These are phyloP conservation scores for Mycalesis mineus DNA, from an alignment of 2,888 invertebrate genomes.

Conservation along the genomic window DNA sequence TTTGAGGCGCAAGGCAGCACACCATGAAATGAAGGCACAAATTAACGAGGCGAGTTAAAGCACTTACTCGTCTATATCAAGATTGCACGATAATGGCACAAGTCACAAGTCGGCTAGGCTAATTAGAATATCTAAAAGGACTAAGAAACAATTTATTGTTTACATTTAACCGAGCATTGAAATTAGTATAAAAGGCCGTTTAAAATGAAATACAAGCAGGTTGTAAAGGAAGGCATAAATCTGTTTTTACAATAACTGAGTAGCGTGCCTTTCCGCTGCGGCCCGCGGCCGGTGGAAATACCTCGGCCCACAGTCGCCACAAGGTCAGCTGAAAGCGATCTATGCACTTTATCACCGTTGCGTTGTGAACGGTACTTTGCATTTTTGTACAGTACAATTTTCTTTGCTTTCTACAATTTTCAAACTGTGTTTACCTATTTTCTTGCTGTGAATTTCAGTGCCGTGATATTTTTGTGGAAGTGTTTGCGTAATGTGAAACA, in stretches of 20 bases:
- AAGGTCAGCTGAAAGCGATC: conserved; percentile 19
- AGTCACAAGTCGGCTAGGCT: too few relatives aligned
- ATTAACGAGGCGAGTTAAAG: too few relatives aligned
- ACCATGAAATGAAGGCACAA: too few relatives aligned
- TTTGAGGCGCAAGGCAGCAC: too few relatives aligned
- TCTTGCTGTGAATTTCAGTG: background rate
- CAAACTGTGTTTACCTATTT: background rate
- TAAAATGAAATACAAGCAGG: conserved; percentile 1
- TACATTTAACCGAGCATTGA: conserved; percentile 1
- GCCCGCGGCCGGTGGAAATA: conserved; percentile 8
- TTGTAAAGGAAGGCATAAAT: conserved; percentile 1
- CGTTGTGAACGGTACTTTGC: conserved; percentile 17
- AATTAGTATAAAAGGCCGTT: conserved; percentile 3
- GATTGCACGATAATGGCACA: too few relatives aligned
- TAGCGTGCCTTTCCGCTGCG: conserved; percentile 1
- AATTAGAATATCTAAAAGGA: too few relatives aligned
- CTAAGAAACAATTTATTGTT: background rate
- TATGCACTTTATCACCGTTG: conserved; percentile 18
- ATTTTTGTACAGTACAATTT: conserved; percentile 13
- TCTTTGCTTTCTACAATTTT: background rate
- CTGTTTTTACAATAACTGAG: conserved; percentile 10
- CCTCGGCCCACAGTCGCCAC: conserved; percentile 9
- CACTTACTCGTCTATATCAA: too few relatives aligned
- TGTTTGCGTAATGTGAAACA: too few relatives aligned
- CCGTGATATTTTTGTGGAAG: background rate